Percentiles rank a stretch among this genome's conserved stretches.
phyloP scores from a whole-genome alignment of 2,113 vertebrate genomes.

The Alligator mississippiensis region DNA sequence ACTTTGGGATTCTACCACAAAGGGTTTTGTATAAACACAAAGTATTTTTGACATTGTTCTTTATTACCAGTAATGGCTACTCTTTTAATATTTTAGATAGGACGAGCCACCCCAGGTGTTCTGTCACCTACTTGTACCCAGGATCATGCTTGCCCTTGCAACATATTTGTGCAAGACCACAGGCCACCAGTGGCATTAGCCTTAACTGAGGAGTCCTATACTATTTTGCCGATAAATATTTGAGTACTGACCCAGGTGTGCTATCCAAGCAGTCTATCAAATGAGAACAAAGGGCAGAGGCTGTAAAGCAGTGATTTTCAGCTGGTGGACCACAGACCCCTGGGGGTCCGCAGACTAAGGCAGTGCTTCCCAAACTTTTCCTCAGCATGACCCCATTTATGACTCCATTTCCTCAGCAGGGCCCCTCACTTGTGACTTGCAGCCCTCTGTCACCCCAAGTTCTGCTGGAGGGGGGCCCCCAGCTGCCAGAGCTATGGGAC shows the following conservation, averaged over 20 bases:
- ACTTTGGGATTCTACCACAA: not conserved
- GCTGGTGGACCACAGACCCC: no score
- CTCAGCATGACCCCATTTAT: no score
- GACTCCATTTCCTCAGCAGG: no score
- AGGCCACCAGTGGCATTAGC: rapidly evolving
- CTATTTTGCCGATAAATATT: not conserved
- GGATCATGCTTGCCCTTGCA: not conserved
- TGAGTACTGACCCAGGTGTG: not conserved
- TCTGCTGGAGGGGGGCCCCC: no score
- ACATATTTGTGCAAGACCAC: not conserved
- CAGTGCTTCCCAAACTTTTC: no score
- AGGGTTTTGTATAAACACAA: not conserved
- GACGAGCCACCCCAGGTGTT: not conserved
- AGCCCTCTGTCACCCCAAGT: no score
- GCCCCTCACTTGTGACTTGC: no score
- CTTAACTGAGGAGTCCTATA: not conserved
- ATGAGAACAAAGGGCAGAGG: not conserved
- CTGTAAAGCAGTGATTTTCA: not conserved
- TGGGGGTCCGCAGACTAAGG: no score
- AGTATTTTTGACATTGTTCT: rapidly evolving
- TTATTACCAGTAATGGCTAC: not conserved
- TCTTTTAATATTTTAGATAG: not conserved
- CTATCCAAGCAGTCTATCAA: not conserved
- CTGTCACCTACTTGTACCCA: not conserved
- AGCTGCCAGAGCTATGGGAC: no score